Evolutionary conservation across 2,797 vertebrate species (phyloP), one percentile per base, ranked within the genome.

Genomic region (Gila robusta): DNA sequence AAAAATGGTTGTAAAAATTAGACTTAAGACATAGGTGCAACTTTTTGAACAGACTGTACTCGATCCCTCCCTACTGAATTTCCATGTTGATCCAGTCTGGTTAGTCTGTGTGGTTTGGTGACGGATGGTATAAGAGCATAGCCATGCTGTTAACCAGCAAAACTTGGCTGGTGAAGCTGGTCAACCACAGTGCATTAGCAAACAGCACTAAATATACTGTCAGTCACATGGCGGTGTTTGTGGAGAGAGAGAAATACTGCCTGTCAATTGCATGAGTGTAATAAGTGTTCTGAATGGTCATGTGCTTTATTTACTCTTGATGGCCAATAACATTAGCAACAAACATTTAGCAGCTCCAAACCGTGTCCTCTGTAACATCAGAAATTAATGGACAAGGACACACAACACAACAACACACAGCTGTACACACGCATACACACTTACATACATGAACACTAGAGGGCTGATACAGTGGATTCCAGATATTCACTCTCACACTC

Each of bases 361-460:
- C 23, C 64, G 72, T 56, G 47, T 82, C 85, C 89, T 83, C 83
- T 83, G 87, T 39, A 26, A 82, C 39, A 64, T 71, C 81, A 49
- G 82, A 66, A 41, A 82, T 83, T 52, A 85, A 56, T 39, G 56
- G 81, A 84, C 82, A 87, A 88, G 84, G 89, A 80, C 84, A 32
- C 6, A 32, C 28, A 70, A 32, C 6, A 32, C 28, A 70, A 26
- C n/a, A 26, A 77, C 59, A 44, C 85, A 84, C n/a, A 47, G 73
- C n/a, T 21, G 21, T 74, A 78, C 47, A 62, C 54, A 73, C 32
- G 32, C 76, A 67, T 16, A 83, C 79, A 85, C 41, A 39, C 59
- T 19, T 12, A 78, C 85, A 64, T 49, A 82, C 35, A 52, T 76
- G 47, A 73, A 89, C 81, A 32, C 8, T 49, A 73, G 67, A 28